Evolutionary conservation across 2,888 invertebrate species (phyloP).

Genomic region (Erynnis tages): DNA sequence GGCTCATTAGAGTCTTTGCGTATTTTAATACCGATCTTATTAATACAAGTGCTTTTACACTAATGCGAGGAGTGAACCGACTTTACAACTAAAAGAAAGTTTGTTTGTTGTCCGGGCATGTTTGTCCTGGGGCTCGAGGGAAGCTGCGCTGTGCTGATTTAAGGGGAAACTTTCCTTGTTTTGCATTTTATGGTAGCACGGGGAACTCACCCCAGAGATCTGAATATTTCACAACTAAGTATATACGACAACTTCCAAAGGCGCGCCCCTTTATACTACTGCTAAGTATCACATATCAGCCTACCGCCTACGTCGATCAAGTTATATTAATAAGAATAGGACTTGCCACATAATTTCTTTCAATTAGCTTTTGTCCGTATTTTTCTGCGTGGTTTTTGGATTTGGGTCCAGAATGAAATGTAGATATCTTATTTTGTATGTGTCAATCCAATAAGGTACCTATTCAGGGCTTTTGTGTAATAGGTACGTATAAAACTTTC

Average conservation of each 20-base stretch:
- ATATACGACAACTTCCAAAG: conserved; percentile 57
- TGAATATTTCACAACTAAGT: conserved; percentile 73
- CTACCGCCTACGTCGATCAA: too few species aligned
- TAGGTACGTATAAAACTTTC: too few species aligned
- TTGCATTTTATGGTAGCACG: conserved; percentile 68
- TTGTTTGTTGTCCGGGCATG: conserved; percentile 64
- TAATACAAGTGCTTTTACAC: conserved; percentile 35
- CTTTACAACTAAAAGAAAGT: conserved; percentile 59
- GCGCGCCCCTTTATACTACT: conserved; percentile 63
- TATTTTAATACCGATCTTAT: conserved; percentile 9
- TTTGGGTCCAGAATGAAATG: too few species aligned
- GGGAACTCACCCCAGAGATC: conserved; percentile 70
- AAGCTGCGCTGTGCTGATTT: conserved; percentile 63
- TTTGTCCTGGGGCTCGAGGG: conserved; percentile 46
- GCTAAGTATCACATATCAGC: conserved; percentile 43
- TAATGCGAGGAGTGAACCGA: conserved; percentile 46
- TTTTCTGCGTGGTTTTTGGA: too few species aligned
- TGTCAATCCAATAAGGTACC: too few species aligned
- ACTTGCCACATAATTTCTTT: too few species aligned
- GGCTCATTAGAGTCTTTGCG: not conserved
- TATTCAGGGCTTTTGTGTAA: too few species aligned
- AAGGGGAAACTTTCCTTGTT: conserved; percentile 74
- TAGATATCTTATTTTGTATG: too few species aligned
- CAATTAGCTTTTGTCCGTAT: too few species aligned
- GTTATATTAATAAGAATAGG: too few species aligned